Evolutionary conservation across 2,797 vertebrate species (phyloP).

Genomic region (Denticeps clupeoides): DNA sequence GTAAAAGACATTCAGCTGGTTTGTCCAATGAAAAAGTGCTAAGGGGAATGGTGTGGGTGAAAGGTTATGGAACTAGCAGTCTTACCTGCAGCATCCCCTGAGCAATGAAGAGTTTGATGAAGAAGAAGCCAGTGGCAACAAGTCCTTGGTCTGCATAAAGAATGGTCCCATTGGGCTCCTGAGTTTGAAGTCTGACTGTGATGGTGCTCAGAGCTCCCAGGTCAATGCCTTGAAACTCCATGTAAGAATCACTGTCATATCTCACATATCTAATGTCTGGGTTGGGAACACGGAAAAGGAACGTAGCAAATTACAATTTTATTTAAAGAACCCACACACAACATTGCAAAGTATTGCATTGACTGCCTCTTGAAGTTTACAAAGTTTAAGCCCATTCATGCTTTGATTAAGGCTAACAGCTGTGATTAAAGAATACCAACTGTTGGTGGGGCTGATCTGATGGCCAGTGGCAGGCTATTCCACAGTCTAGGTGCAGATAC

Average conservation of each 20-base stretch:
- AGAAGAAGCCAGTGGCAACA: conserved; percentile 39
- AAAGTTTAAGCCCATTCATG: no score
- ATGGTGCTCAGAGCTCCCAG: conserved; percentile 57
- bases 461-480: no score
- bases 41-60: no score
- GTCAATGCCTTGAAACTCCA: conserved; percentile 66
- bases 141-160: conserved; percentile 59
- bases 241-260: conserved; percentile 66
- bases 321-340: neutral
- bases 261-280: conserved; percentile 52
- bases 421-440: no score
- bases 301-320: neutral
- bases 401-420: no score
- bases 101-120: conserved; percentile 58
- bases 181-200: conserved; percentile 64
- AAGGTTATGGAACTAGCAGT: neutral
- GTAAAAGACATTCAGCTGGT: no score
- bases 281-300: neutral
- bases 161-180: conserved; percentile 52
- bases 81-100: conserved; percentile 55
- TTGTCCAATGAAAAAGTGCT: no score
- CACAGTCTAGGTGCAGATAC: no score
- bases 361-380: no score
- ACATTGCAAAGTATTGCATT: no score
- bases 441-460: no score